Conservation (phyloP, 2,797 vertebrate genomes). For the Fratercula arctica region DNA sequence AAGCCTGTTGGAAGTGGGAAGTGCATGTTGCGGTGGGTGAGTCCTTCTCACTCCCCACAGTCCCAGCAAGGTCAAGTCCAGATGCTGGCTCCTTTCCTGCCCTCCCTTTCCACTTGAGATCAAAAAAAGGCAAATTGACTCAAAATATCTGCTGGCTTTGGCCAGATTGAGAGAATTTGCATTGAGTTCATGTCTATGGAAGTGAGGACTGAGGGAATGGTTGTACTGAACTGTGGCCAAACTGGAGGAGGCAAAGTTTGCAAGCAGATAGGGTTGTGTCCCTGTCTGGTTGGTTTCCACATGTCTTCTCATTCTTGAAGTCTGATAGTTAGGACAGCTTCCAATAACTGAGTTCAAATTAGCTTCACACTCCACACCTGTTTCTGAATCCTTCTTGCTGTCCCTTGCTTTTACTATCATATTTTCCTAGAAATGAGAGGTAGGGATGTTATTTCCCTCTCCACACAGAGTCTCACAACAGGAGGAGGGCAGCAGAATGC, state of each 20-base stretch:
- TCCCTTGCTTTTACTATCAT: not conserved
- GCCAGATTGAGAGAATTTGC: not conserved
- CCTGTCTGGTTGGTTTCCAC: not conserved
- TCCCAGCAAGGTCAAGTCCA: not conserved
- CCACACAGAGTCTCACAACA: not conserved
- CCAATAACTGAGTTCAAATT: not conserved
- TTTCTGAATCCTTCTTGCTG: not conserved
- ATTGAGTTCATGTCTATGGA: not conserved
- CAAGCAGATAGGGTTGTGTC: not conserved
- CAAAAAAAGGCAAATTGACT: not conserved
- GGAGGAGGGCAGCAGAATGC: not conserved
- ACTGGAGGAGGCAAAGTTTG: not conserved
- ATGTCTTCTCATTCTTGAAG: not conserved
- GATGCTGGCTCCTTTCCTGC: not conserved
- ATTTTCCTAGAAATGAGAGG: not conserved
- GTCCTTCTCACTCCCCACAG: not conserved
- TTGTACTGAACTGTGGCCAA: not conserved
- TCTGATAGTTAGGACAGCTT: not conserved
- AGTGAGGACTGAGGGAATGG: not conserved
- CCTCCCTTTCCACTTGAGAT: not conserved
- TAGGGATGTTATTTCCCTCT: not conserved
- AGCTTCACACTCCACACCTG: not conserved
- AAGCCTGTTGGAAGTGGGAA: constrained; percentile 32
- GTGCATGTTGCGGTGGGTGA: not conserved
- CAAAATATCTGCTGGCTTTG: not conserved